Conservation (phyloP, 2,888 invertebrate genomes). For the Drosophila paramelanica region DNA sequence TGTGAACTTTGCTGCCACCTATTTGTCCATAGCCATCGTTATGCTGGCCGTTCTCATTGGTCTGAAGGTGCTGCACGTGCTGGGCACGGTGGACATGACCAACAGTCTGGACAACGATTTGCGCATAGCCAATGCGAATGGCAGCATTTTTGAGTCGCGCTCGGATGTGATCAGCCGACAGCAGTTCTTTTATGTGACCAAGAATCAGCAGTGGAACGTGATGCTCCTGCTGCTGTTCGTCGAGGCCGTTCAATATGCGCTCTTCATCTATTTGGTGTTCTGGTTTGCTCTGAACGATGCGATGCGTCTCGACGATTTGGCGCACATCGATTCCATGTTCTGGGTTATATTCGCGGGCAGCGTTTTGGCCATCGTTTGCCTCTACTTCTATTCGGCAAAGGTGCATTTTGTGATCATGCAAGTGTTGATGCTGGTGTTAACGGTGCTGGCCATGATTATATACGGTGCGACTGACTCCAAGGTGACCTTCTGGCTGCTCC, state of each 20-base stretch:
- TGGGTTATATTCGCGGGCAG: slow-evolving; percentile 80
- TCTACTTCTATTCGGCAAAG: slow-evolving; percentile 77
- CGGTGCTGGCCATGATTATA: slow-evolving; percentile 78
- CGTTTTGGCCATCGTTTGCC: slow-evolving; percentile 50
- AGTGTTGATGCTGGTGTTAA: slow-evolving; percentile 63
- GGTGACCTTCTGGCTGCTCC: slow-evolving; percentile 78
- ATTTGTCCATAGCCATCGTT: slow-evolving; percentile 67
- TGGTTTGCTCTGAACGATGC: slow-evolving; percentile 82
- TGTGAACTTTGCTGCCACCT: slow-evolving; percentile 79
- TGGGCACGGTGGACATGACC: slow-evolving; percentile 80
- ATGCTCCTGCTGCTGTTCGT: slow-evolving; percentile 77
- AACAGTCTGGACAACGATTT: slow-evolving; percentile 81
- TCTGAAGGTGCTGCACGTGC: slow-evolving; percentile 70
- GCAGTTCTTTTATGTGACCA: slow-evolving; percentile 83
- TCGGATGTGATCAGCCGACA: slow-evolving; percentile 78
- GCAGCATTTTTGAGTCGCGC: slow-evolving; percentile 80
- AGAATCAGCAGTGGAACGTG: slow-evolving; percentile 82
- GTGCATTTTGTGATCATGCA: slow-evolving; percentile 77
- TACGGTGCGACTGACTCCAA: slow-evolving; percentile 61
- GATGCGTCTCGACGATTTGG: slow-evolving; percentile 65
- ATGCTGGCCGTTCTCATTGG: slow-evolving; percentile 70
- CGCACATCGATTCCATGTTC: slow-evolving; percentile 74
- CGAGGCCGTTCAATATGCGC: slow-evolving; percentile 79
- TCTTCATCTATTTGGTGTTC: slow-evolving; percentile 81
- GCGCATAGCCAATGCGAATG: slow-evolving; percentile 81